Evolutionary conservation across 2,113 vertebrate species (phyloP).

Genomic region (Brachypodius melanocephalos): DNA sequence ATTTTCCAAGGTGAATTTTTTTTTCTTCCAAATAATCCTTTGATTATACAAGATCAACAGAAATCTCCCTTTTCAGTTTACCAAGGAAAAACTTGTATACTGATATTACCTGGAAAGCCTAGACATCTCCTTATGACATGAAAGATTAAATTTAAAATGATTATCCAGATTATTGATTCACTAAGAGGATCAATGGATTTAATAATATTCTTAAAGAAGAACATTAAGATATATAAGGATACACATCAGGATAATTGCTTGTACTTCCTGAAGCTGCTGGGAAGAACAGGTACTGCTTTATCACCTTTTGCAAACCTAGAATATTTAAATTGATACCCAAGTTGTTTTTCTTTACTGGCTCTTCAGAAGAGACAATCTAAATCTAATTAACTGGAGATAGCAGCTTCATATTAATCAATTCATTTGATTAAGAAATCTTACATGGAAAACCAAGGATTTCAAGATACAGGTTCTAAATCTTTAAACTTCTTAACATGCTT

Average conservation of each 20-base stretch:
- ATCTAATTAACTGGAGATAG: not conserved
- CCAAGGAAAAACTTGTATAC: conserved; percentile 1
- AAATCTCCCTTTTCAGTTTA: not conserved
- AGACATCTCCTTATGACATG: not conserved
- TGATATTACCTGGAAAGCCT: not conserved
- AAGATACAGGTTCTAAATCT: conserved; percentile 17
- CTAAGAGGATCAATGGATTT: conserved; percentile 56
- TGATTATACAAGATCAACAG: not conserved
- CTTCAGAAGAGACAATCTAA: not conserved
- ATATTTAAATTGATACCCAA: not conserved
- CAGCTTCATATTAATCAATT: not conserved
- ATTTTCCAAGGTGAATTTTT: not conserved
- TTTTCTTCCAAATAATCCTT: not conserved
- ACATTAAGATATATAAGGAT: not conserved
- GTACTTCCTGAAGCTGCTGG: not conserved
- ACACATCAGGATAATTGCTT: not conserved
- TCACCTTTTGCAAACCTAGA: not conserved
- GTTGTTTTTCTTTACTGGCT: not conserved
- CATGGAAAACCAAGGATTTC: conserved; percentile 11
- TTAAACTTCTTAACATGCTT: conserved; percentile 9
- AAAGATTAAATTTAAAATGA: conserved; percentile 56
- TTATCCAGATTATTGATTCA: conserved; percentile 49
- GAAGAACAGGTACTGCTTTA: not conserved
- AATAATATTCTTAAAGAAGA: conserved; percentile 50
- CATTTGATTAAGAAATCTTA: not conserved